phyloP scores from a whole-genome alignment of 2,888 invertebrate species.

The Pecten maximus region DNA sequence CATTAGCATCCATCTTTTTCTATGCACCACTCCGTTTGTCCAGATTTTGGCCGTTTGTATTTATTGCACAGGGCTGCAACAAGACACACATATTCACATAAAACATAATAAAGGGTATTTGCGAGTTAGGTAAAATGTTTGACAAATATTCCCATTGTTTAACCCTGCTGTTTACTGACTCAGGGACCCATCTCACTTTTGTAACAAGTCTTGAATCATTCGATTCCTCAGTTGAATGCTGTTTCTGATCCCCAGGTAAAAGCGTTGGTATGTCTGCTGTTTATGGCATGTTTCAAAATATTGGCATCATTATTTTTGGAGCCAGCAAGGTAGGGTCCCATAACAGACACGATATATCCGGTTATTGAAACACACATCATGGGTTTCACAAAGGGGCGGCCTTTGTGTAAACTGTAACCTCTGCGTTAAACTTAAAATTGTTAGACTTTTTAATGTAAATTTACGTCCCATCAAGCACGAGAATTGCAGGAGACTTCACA shows the following conservation, averaged over 20 bases:
- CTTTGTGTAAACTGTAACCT: conserved; percentile 44
- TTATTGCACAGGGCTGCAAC: conserved; percentile 46
- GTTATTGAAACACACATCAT: conserved; percentile 44
- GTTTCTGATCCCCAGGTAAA: conserved; percentile 47
- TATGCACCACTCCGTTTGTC: too few relatives aligned
- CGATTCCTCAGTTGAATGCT: conserved; percentile 46
- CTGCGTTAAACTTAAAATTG: not conserved
- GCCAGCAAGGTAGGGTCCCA: conserved; percentile 48
- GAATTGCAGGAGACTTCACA: too few relatives aligned
- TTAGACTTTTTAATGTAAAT: too few relatives aligned
- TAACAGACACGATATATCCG: conserved; percentile 44
- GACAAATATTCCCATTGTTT: conserved; percentile 44
- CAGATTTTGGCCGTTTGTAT: conserved; percentile 40
- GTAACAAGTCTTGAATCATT: conserved; percentile 44
- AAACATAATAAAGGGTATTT: conserved; percentile 45
- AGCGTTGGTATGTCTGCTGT: conserved; percentile 37
- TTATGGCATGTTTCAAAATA: conserved; percentile 44
- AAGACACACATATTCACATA: conserved; percentile 42
- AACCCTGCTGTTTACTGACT: conserved; percentile 44
- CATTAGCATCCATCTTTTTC: conserved; percentile 34
- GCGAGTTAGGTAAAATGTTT: conserved; percentile 47
- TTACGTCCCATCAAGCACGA: too few relatives aligned
- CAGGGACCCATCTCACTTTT: conserved; percentile 50
- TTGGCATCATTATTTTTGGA: conserved; percentile 51
- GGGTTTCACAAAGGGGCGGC: conserved; percentile 45